These are phyloP conservation scores for Brachionus angularis DNA, from an alignment of 1,140 invertebrate species.

Conservation along the genomic window DNA sequence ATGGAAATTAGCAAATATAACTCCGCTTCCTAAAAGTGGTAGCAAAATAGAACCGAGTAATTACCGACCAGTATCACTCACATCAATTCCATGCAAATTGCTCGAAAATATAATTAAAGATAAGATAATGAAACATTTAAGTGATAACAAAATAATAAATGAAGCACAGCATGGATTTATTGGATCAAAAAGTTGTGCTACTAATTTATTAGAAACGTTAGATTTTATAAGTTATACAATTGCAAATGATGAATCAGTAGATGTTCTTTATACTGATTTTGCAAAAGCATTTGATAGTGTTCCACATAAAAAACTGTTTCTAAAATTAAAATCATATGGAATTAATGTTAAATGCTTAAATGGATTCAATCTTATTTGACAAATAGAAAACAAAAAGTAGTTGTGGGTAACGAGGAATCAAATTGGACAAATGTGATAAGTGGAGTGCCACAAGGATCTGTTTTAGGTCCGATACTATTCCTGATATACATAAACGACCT, in stretches of 20 bases:
- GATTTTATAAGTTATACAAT: background rate
- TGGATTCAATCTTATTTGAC: slow-evolving; percentile 44
- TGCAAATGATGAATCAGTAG: slow-evolving; percentile 28
- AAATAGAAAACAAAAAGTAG: slow-evolving; percentile 35
- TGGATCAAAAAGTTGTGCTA: background rate
- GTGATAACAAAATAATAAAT: background rate
- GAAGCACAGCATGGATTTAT: background rate
- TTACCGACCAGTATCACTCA: slow-evolving; percentile 38
- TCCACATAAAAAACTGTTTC: slow-evolving; percentile 42
- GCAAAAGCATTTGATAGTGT: slow-evolving; percentile 44
- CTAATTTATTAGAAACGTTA: slow-evolving; percentile 9
- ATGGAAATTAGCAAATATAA: slow-evolving; percentile 26
- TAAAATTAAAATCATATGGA: slow-evolving; percentile 34
- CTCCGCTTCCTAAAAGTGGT: slow-evolving; percentile 9
- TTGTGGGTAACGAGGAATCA: slow-evolving; percentile 36
- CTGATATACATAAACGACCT: no score
- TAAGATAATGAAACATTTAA: background rate
- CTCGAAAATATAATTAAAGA: slow-evolving; percentile 39
- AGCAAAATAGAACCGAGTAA: background rate
- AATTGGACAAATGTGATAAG: slow-evolving; percentile 2
- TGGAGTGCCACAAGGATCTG: slow-evolving; percentile 46
- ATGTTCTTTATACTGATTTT: slow-evolving; percentile 44
- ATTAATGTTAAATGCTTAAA: slow-evolving; percentile 6
- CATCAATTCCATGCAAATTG: slow-evolving; percentile 20
- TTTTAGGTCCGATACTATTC: slow-evolving; percentile 43